Percentiles rank a stretch among this genome's conserved stretches.
phyloP scores from a whole-genome alignment of 2,797 vertebrate genomes.

The Vespertilio murinus region DNA sequence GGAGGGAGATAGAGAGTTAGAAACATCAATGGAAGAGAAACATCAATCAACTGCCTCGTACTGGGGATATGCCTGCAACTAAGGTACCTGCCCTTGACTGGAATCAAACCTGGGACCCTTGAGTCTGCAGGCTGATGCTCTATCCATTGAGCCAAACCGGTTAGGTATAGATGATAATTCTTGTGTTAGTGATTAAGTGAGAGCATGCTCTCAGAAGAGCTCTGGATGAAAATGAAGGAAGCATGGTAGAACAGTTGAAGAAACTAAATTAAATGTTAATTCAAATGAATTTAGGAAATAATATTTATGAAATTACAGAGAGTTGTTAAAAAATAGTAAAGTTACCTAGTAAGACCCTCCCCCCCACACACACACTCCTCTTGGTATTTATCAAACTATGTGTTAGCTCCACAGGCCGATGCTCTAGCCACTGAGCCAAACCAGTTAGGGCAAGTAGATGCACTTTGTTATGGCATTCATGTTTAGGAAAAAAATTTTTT shows the following conservation, averaged over 20 bases:
- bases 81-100: too few relatives aligned
- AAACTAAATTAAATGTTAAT: not conserved
- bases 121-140: too few relatives aligned
- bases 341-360: not conserved
- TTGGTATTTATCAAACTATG: not conserved
- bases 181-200: not conserved
- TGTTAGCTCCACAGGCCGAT: not conserved
- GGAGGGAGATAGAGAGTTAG: too few relatives aligned
- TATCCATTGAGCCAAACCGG: too few relatives aligned
- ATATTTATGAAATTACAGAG: not conserved
- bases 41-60: too few relatives aligned
- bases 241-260: not conserved
- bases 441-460: not conserved
- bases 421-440: too few relatives aligned
- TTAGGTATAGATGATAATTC: not conserved
- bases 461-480: not conserved
- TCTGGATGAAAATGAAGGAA: not conserved
- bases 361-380: accelerated
- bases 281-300: not conserved
- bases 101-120: too few relatives aligned
- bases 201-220: not conserved
- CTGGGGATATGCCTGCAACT: too few relatives aligned
- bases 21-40: too few relatives aligned
- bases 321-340: not conserved
- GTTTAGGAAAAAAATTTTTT: not conserved